Evolutionary conservation across 1,140 invertebrate genomes (phyloP).

Genomic region (Bactericera cockerelli): DNA sequence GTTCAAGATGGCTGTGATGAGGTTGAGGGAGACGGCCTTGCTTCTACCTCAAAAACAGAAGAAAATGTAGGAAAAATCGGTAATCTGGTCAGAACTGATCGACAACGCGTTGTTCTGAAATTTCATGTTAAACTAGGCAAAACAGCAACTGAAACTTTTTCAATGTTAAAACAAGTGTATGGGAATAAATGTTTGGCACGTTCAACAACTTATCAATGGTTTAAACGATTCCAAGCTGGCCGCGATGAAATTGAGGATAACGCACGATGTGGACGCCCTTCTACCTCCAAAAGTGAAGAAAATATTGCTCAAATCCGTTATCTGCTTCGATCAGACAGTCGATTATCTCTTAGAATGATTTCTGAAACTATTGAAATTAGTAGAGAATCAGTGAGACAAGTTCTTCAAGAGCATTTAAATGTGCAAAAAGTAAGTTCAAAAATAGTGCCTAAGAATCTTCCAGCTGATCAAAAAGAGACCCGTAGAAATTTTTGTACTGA

Average conservation of each 20-base stretch:
- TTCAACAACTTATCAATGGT: constrained; percentile 13
- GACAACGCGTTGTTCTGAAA: constrained; percentile 17
- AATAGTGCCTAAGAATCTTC: constrained; percentile 16
- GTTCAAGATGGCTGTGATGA: too few species aligned
- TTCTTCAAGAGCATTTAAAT: constrained; percentile 15
- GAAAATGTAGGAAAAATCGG: too few species aligned
- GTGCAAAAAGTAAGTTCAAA: constrained; percentile 17
- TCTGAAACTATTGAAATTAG: constrained; percentile 15
- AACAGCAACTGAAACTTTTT: constrained; percentile 16
- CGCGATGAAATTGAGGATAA: constrained; percentile 14
- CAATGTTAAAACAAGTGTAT: constrained; percentile 13
- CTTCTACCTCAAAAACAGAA: too few species aligned
- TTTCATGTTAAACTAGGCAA: constrained; percentile 19
- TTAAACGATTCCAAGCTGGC: constrained; percentile 15
- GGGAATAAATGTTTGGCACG: constrained; percentile 11
- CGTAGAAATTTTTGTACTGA: constrained; percentile 15
- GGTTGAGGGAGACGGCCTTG: too few species aligned
- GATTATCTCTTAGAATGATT: constrained; percentile 9
- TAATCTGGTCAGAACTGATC: neutral
- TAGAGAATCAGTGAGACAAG: constrained; percentile 12
- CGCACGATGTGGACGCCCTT: constrained; percentile 1
- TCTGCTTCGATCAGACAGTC: too few species aligned
- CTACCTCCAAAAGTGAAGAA: neutral
- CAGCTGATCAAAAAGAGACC: constrained; percentile 14
- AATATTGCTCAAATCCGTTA: neutral